Percentiles rank a stretch among this genome's conserved stretches.
These are phyloP conservation scores for Lingula anatina DNA, from an alignment of 2,888 invertebrate genomes.

Conservation along the genomic window DNA sequence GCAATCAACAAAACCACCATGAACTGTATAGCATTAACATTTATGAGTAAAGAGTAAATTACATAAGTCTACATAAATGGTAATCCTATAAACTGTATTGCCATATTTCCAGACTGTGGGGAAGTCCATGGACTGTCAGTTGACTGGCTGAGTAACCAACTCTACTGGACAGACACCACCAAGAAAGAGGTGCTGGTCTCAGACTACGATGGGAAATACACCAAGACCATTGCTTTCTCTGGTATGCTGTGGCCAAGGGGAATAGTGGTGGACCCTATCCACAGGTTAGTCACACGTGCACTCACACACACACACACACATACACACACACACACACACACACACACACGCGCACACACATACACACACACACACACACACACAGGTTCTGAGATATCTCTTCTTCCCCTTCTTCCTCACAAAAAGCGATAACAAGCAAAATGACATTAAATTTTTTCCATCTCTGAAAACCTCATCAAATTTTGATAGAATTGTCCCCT, in stretches of 20 bases:
- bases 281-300: slow-evolving; percentile 26
- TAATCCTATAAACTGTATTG: no score
- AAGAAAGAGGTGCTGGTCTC: slow-evolving; percentile 32
- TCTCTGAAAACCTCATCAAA: neutral
- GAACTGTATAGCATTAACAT: no score
- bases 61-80: no score
- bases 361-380: neutral
- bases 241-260: slow-evolving; percentile 29
- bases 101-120: slow-evolving; percentile 23
- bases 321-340: no score
- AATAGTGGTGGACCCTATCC: slow-evolving; percentile 35
- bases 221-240: slow-evolving; percentile 27
- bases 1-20: no score
- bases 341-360: neutral
- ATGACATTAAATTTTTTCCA: neutral
- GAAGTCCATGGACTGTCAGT: slow-evolving; percentile 37
- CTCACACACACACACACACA: no score
- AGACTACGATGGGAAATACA: slow-evolving; percentile 33
- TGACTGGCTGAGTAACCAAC: slow-evolving; percentile 38
- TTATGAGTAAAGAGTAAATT: no score
- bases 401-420: neutral
- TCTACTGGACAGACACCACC: slow-evolving; percentile 44
- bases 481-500: neutral
- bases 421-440: neutral
- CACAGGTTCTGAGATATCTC: neutral